Percentiles rank a stretch among this genome's conserved stretches.
These are phyloP conservation scores for Tenebrosternarchus preto DNA, from an alignment of 2,113 vertebrate genomes.

Conservation along the genomic window DNA sequence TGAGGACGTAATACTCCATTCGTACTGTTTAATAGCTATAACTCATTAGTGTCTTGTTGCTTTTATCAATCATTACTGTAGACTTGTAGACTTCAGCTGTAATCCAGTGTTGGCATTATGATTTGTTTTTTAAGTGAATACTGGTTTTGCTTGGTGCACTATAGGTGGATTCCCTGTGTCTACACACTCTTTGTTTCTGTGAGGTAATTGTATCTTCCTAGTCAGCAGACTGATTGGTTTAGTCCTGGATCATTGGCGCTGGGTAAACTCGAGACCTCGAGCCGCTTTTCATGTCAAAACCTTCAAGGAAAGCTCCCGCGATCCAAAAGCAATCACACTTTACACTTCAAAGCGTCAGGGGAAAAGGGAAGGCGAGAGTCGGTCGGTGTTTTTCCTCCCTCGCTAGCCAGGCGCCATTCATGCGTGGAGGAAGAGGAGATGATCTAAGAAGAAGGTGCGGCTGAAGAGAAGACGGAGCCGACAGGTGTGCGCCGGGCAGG, in stretches of 20 bases:
- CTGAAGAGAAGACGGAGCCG: conserved; percentile 75
- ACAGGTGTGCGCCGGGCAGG: conserved; percentile 80
- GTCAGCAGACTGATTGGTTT: conserved; percentile 77
- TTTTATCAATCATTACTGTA: conserved; percentile 11
- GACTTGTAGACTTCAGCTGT: neutral
- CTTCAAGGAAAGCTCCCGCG: conserved; percentile 74
- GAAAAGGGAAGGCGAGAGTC: conserved; percentile 69
- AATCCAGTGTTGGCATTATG: neutral
- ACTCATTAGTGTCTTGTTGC: neutral
- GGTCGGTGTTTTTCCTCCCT: conserved; percentile 67
- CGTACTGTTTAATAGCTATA: neutral
- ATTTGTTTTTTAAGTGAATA: neutral
- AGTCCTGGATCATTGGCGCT: conserved; percentile 77
- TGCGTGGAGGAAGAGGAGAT: conserved; percentile 78
- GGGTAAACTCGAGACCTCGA: conserved; percentile 76
- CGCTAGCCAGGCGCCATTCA: conserved; percentile 73
- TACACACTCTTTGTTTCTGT: conserved; percentile 58
- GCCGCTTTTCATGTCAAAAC: conserved; percentile 79
- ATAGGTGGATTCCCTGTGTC: conserved; percentile 63
- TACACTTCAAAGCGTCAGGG: conserved; percentile 71
- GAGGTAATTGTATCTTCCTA: conserved; percentile 76
- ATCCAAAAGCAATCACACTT: conserved; percentile 80
- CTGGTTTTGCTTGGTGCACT: conserved; percentile 55
- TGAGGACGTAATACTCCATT: neutral
- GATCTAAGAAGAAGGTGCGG: conserved; percentile 76